Base-by-base conservation (phyloP, 2,888 invertebrate genomes). In the Trachelus stipa region DNA sequence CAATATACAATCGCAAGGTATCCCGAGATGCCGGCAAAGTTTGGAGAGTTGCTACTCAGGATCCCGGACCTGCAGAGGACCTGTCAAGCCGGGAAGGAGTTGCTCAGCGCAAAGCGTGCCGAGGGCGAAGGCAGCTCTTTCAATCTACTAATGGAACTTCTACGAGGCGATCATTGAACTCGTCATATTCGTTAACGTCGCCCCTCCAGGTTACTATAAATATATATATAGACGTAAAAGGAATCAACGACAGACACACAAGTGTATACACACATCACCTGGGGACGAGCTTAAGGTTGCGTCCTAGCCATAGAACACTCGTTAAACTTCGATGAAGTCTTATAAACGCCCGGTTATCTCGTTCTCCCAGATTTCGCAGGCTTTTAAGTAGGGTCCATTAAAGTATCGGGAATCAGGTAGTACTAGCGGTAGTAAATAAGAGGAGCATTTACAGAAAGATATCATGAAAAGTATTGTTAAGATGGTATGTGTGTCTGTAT, bases 51-150 rank as follows among this genome's bases (percentile, higher is more conserved):
- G 77, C 92, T 99, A 82, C 93, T 98, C 81, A 94, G 98, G 87
- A 97, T 99, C 91, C 98, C 98, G 23, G 98, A 99, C 92, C 93
- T 99, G 87, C 98, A 98, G 92, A 94, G 98, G 90, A 97, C 98
- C 85, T 98, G 98, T 92, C 97, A 98, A 94, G 96, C 97, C 84
- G 97, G 98, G 86, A 98, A 98, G 92, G 98, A 98, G 91, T 96
- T 98, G 95, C 93, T 98, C 86, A 95, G 95, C 79, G 94, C 95
- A 85, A 97, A 97, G 91, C 97, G 98, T 85, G 97, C 97, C 80
- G 93, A 93, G 82, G 91, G 91, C 40, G 97, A 97, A 88, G 96
- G 97, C 79, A 96, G 96, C 80, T 96, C 96, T 90, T 98, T 98
- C 93, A 98, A 98, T 92, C 94, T 99, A 87, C 94, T 99, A 84